Conservation (phyloP, 35 echinoderm and acorn worm species). For the Eucidaris tribuloides region DNA sequence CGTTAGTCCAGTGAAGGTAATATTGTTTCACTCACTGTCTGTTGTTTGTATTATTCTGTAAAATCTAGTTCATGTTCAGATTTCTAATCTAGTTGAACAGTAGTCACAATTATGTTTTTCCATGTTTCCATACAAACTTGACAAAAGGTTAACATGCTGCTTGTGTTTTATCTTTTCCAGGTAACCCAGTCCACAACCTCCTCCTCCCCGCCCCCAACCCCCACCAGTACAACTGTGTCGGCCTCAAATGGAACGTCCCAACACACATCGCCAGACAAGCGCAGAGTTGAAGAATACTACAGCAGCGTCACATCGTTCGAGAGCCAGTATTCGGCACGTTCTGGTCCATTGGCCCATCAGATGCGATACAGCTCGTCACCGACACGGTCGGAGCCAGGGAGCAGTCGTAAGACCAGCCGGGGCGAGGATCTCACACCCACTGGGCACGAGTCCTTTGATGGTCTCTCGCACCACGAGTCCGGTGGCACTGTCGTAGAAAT, state of each 20-base stretch:
- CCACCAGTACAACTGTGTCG: constrained; percentile 50
- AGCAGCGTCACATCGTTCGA: constrained; percentile 91
- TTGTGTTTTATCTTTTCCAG: not conserved
- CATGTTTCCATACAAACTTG: too few species aligned
- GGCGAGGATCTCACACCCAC: constrained; percentile 39
- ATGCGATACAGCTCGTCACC: not conserved
- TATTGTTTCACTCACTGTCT: too few species aligned
- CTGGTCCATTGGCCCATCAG: not conserved
- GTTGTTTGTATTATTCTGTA: too few species aligned
- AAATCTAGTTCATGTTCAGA: too few species aligned
- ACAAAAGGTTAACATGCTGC: too few species aligned
- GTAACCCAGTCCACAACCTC: constrained; percentile 27
- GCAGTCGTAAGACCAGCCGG: not conserved
- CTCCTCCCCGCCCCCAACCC: constrained; percentile 52
- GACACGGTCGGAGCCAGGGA: constrained; percentile 3
- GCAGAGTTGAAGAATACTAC: constrained; percentile 77
- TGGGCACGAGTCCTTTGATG: constrained; percentile 37
- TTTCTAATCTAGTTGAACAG: too few species aligned
- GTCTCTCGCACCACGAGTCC: not conserved
- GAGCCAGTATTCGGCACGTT: constrained; percentile 49
- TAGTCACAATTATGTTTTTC: too few species aligned
- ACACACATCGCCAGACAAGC: constrained; percentile 85
- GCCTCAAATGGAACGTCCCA: constrained; percentile 68
- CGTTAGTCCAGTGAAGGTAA: too few species aligned
- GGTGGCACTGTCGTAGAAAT: not conserved